These are phyloP conservation scores for Acronicta leporina DNA, from an alignment of 2,888 invertebrate genomes.

Conservation along the genomic window DNA sequence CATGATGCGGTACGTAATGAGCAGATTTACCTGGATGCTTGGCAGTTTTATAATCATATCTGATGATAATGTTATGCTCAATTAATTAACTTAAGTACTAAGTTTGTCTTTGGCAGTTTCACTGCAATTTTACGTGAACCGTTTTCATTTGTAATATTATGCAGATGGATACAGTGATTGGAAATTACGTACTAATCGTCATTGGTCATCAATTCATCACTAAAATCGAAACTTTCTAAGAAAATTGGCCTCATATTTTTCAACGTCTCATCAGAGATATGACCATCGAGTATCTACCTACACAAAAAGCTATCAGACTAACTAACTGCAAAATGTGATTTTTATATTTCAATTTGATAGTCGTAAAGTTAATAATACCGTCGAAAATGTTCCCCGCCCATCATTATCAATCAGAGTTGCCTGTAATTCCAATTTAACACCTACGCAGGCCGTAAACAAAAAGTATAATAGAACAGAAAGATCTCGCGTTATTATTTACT, in stretches of 20 bases:
- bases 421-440: slow-evolving; percentile 74
- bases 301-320: slow-evolving; percentile 38
- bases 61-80: slow-evolving; percentile 47
- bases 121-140: slow-evolving; percentile 6
- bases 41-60: slow-evolving; percentile 55
- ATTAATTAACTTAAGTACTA: slow-evolving; percentile 35
- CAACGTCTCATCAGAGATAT: slow-evolving; percentile 38
- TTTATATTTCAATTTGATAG: slow-evolving; percentile 63
- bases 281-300: slow-evolving; percentile 30
- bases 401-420: slow-evolving; percentile 76
- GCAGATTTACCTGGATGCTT: slow-evolving; percentile 61
- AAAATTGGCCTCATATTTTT: slow-evolving; percentile 39
- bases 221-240: slow-evolving; percentile 47
- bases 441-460: slow-evolving; percentile 78
- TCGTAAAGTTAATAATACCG: slow-evolving; percentile 66
- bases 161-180: slow-evolving; percentile 36
- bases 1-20: slow-evolving; percentile 62
- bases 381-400: slow-evolving; percentile 66
- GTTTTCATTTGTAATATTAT: slow-evolving; percentile 23
- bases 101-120: slow-evolving; percentile 11
- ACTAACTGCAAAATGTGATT: slow-evolving; percentile 58
- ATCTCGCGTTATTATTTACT: slow-evolving; percentile 43
- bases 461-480: slow-evolving; percentile 48
- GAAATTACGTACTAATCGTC: slow-evolving; percentile 14
- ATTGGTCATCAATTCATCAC: slow-evolving; percentile 5